phyloP scores from a whole-genome alignment of 2,888 invertebrate species.

The Andrena dorsata region DNA sequence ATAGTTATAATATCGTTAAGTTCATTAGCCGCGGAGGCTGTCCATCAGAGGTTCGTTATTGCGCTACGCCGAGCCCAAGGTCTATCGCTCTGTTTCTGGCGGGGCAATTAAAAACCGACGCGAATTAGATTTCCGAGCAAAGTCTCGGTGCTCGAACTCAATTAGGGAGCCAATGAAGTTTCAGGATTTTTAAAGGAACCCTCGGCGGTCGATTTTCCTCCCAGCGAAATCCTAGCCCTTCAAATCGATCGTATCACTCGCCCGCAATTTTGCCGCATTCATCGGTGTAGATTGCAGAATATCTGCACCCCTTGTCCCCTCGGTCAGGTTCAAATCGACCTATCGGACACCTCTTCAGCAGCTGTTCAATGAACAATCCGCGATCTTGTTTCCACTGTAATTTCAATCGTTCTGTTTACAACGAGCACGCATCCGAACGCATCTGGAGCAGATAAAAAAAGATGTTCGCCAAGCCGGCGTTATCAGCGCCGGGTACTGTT shows the following conservation, averaged over 20 bases:
- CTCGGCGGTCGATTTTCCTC: neutral
- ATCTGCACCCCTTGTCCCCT: neutral
- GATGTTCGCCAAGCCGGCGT: constrained; percentile 56
- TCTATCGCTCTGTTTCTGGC: neutral
- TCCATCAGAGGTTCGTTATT: constrained; percentile 9
- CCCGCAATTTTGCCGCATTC: neutral
- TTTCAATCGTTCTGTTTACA: constrained; percentile 8
- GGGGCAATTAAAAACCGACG: neutral
- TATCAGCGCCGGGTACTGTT: constrained; percentile 59
- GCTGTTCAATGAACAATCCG: constrained; percentile 6
- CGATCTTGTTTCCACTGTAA: neutral
- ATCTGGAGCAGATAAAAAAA: constrained; percentile 51
- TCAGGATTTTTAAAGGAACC: constrained; percentile 4
- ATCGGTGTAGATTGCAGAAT: neutral
- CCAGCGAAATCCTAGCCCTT: no score
- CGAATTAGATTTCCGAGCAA: neutral
- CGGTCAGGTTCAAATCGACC: neutral
- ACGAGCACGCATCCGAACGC: constrained; percentile 6
- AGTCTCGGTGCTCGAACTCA: neutral
- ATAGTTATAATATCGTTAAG: neutral
- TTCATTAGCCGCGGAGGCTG: neutral
- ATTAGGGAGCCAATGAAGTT: neutral
- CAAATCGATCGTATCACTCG: neutral
- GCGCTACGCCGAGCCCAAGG: neutral
- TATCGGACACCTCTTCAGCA: neutral